Percentiles rank a stretch among this genome's conserved stretches.
Evolutionary conservation across 2,113 vertebrate species (phyloP).

Genomic region (Lathamus discolor): DNA sequence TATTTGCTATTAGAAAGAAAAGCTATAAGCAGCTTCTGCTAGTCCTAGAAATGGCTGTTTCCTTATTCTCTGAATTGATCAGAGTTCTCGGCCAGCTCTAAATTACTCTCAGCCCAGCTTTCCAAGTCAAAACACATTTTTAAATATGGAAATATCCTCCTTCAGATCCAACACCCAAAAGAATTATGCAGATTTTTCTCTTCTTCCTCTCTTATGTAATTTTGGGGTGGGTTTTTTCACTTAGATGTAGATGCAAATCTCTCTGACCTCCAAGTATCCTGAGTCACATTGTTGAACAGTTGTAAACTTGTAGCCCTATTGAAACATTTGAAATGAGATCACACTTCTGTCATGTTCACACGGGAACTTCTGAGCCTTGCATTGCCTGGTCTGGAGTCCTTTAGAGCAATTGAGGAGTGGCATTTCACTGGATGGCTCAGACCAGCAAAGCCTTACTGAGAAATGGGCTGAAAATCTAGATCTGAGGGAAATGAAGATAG

Average conservation of each 20-base stretch:
- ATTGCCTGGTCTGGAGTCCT: not conserved
- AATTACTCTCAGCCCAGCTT: not conserved
- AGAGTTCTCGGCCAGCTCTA: not conserved
- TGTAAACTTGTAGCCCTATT: not conserved
- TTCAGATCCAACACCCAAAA: not conserved
- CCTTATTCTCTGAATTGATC: not conserved
- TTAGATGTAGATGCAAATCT: not conserved
- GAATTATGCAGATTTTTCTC: not conserved
- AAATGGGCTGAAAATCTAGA: not conserved
- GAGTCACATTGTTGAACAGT: not conserved
- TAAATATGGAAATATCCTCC: not conserved
- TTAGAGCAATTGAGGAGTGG: not conserved
- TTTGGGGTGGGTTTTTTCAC: not conserved
- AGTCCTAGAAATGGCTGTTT: not conserved
- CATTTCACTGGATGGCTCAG: not conserved
- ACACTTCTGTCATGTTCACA: not conserved
- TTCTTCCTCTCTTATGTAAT: not conserved
- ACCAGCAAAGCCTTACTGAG: not conserved
- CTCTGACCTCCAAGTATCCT: not conserved
- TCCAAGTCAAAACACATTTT: not conserved
- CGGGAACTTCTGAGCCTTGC: not conserved
- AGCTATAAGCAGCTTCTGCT: not conserved
- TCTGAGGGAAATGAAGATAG: not conserved
- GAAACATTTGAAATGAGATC: not conserved
- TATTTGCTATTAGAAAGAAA: not conserved